phyloP scores from a whole-genome alignment of 2,888 invertebrate genomes.

The Amaurobius ferox region DNA sequence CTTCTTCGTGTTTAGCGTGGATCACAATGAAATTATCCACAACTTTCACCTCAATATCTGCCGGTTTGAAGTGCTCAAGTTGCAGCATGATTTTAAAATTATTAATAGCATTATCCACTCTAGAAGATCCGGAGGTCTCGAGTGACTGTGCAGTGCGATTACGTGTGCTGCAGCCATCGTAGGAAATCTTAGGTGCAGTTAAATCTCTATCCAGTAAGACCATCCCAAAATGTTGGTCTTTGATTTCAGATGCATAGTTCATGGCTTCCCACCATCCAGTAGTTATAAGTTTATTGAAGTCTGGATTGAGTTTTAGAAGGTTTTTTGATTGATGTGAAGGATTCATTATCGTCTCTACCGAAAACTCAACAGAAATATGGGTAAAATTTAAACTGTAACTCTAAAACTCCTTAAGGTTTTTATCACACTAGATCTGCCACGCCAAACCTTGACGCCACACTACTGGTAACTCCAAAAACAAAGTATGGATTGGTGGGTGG shows the following conservation, averaged over 20 bases:
- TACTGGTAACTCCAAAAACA: too few relatives aligned
- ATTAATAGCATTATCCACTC: neutral
- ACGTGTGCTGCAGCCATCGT: neutral
- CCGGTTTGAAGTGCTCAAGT: slow-evolving; percentile 87
- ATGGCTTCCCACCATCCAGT: neutral
- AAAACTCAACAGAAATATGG: too few relatives aligned
- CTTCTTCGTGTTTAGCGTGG: slow-evolving; percentile 90
- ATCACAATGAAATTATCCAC: slow-evolving; percentile 83
- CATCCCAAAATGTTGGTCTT: neutral
- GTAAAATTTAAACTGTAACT: too few relatives aligned
- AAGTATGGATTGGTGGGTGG: too few relatives aligned
- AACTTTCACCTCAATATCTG: slow-evolving; percentile 86
- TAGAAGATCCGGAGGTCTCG: neutral
- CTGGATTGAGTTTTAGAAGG: too few relatives aligned
- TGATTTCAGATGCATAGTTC: neutral
- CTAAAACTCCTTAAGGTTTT: too few relatives aligned
- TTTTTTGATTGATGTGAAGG: too few relatives aligned
- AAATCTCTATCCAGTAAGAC: neutral
- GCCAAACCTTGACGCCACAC: too few relatives aligned
- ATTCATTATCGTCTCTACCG: too few relatives aligned
- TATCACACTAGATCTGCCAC: too few relatives aligned
- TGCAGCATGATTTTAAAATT: slow-evolving; percentile 79
- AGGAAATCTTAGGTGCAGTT: neutral
- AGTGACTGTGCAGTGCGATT: neutral
- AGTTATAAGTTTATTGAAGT: too few relatives aligned